These are phyloP conservation scores for Phodopus roborovskii DNA, from an alignment of 2,113 vertebrate genomes.

Conservation along the genomic window DNA sequence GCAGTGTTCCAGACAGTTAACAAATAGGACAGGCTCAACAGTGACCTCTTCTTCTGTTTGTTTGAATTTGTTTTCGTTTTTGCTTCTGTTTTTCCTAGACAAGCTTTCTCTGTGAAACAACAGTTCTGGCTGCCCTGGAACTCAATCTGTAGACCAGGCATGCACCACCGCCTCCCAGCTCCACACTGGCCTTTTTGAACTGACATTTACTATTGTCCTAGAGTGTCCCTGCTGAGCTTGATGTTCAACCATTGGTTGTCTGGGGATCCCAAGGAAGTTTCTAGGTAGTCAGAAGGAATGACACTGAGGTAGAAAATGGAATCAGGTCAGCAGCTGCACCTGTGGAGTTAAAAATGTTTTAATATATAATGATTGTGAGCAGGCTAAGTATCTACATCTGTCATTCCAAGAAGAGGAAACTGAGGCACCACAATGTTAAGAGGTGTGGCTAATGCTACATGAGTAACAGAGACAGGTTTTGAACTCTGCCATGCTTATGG, in stretches of 20 bases:
- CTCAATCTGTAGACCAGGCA: background rate
- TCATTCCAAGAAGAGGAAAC: background rate
- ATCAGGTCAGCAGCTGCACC: background rate
- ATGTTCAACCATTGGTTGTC: background rate
- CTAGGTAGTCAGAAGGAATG: background rate
- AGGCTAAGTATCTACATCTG: background rate
- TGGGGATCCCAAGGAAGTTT: background rate
- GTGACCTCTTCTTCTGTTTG: background rate
- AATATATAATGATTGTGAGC: background rate
- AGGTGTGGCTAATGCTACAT: background rate
- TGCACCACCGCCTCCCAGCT: background rate
- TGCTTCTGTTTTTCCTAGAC: background rate
- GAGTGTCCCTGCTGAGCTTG: background rate
- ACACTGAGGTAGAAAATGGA: no score
- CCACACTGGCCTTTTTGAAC: background rate
- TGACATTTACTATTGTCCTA: background rate
- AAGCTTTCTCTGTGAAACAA: background rate
- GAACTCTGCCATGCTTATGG: background rate
- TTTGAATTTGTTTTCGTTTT: background rate
- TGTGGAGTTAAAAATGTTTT: background rate
- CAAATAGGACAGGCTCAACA: background rate
- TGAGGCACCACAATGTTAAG: background rate
- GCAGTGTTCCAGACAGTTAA: background rate
- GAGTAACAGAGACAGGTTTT: background rate
- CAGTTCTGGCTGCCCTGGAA: background rate